Evolutionary conservation across 2,113 vertebrate species (phyloP), one percentile per base, ranked within the genome.

Genomic region (Gasterosteus aculeatus): DNA sequence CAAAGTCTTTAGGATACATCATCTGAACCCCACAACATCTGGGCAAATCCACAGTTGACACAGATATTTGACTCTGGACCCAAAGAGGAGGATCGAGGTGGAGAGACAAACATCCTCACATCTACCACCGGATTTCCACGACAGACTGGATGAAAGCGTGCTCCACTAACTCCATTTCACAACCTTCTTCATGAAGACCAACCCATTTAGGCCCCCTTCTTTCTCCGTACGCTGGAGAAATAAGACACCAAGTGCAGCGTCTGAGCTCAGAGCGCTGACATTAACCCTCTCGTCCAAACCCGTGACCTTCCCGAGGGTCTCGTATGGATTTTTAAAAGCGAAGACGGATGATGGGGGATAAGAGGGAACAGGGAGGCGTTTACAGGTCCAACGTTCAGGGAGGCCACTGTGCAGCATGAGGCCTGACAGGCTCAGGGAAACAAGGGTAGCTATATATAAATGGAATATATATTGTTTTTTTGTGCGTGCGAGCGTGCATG

Each of bases 361-460:
- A 39, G 41, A n/a, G 22, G 6, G 41, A 69, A 53, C 41, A 14
- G 19, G 72, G 19, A 41, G 31, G 18, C 3, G 1, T 64, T 59
- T 15, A 49, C 53, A 68, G 66, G 57, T 71, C 22, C 61, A 78
- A 60, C 38, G 49, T 53, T 80, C 61, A 59, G 31, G 54, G 47
- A 38, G 49, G 3, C 9, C 59, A 59, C 19, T 59, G 42, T 64
- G 62, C 69, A 82, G 47, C 72, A 72, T 35, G 72, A 54, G 56
- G 69, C 56, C 65, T 62, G 68, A 70, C 59, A 70, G 57, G 26
- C 39, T 65, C 46, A 19, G 11, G 5, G 66, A 77, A 77, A 83
- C 58, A 67, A 2, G 2, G 35, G 26, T 35, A 51, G 38, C 29
- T 7, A 16, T 10, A 33, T 33, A 4, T 33, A 33, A 33, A 33